Percentiles rank a stretch among this genome's conserved stretches.
Evolutionary conservation across 2,888 invertebrate species (phyloP).

Genomic region (Agrenia bidenticulata): DNA sequence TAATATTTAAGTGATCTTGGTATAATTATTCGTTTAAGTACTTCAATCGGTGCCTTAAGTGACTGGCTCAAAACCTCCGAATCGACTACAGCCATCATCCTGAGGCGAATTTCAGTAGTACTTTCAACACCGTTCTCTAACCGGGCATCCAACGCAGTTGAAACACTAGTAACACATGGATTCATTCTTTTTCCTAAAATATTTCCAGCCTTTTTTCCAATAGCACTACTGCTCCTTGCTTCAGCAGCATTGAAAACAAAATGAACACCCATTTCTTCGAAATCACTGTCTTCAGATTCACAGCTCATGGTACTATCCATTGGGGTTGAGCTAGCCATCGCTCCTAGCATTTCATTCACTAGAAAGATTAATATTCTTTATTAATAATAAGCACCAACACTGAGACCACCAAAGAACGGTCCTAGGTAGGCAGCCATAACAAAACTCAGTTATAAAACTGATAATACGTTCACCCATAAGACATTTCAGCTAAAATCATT

Average conservation of each 20-base stretch:
- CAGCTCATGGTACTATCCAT: conserved; percentile 55
- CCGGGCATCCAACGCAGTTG: conserved; percentile 73
- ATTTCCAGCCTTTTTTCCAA: neutral
- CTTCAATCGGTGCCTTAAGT: conserved; percentile 58
- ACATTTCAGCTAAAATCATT: too few species aligned
- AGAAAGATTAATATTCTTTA: too few species aligned
- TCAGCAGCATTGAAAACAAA: conserved; percentile 25
- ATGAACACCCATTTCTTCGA: conserved; percentile 70
- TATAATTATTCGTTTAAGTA: conserved; percentile 21
- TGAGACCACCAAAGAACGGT: too few species aligned
- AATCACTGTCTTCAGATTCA: conserved; percentile 79
- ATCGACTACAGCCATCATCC: conserved; percentile 69
- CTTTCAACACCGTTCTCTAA: conserved; percentile 63
- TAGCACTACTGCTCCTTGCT: neutral
- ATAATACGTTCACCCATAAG: too few species aligned
- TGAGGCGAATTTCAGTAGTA: conserved; percentile 72
- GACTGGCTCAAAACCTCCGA: conserved; percentile 64
- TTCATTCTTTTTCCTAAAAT: conserved; percentile 36
- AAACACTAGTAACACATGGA: conserved; percentile 58
- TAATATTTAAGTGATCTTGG: neutral
- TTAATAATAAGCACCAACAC: too few species aligned
- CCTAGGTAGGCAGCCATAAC: too few species aligned
- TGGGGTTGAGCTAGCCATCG: conserved; percentile 27
- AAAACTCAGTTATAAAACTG: too few species aligned
- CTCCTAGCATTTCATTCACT: conserved; percentile 44